Evolutionary conservation across 2,888 invertebrate genomes (phyloP), one percentile per base, ranked within the genome.

Genomic region (Sarcophaga rosellei): DNA sequence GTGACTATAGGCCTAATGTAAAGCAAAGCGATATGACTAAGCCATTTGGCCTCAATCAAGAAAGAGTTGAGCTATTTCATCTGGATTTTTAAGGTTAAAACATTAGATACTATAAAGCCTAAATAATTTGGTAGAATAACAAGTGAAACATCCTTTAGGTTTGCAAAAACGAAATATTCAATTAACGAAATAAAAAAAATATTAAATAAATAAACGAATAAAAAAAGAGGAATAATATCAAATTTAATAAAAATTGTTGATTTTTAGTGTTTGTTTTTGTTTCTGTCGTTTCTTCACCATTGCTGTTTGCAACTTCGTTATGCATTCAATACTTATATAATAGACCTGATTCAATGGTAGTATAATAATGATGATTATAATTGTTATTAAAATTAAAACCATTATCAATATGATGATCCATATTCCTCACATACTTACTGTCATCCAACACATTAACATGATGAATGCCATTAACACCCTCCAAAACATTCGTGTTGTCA

Each of bases 331-430:
- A 88, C 61, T 84, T 82, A 77, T 78, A 84, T 83, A 84, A 85
- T 80, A 85, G 63, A 84, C 70, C 78, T 79, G 85, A 81, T 81
- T 84, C 84, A 78, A 84, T 81, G 81, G 84, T 85, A 84, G 75
- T 87, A 87, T 84, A 83, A 84, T 83, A 83, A 84, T 83, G 61
- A 83, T 83, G 66, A 83, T 83, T 84, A 80, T 86, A 81, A 88
- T 77, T 88, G 65, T 81, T 87, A 73, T 87, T 78, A 76, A 82
- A 83, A 82, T 86, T 87, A 81, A 87, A 83, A 81, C 62, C 78
- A 76, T 81, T 84, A 84, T 78, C 66, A 57, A 69, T 47, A 47
- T 72, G 25, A 73, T 44, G 70, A 35, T 80, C 77, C 53, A 68
- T 35, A 20, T 72, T 75, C 44, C 53, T 53, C 53, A 65, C 70